Evolutionary conservation across 2,888 invertebrate genomes (phyloP).

Genomic region (Chalcosyrphus nemorum): DNA sequence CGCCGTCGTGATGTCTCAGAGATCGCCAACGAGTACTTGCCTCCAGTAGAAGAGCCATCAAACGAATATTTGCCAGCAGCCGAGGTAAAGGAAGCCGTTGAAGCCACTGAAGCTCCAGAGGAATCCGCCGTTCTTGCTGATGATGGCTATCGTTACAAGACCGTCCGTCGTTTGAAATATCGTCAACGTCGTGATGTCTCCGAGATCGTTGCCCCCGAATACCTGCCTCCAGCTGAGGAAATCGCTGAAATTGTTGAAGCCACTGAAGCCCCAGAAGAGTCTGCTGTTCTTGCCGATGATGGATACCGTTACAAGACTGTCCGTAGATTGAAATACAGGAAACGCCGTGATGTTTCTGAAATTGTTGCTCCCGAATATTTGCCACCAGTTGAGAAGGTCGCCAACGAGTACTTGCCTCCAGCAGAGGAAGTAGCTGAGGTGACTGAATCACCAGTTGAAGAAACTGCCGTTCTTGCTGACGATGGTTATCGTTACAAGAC

Average conservation of each 20-base stretch:
- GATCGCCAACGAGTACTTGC: conserved; percentile 74
- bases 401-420: conserved; percentile 76
- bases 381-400: conserved; percentile 49
- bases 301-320: conserved; percentile 64
- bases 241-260: no score
- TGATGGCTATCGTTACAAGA: conserved; percentile 77
- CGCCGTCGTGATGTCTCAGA: conserved; percentile 9
- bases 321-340: conserved; percentile 76
- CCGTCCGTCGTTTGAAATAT: conserved; percentile 76
- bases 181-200: conserved; percentile 78
- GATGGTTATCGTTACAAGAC: conserved; percentile 69
- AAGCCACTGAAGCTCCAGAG: conserved; percentile 66
- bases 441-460: conserved; percentile 71
- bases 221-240: conserved; percentile 74
- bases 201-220: conserved; percentile 74
- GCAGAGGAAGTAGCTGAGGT: conserved; percentile 55
- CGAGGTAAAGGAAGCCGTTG: conserved; percentile 33
- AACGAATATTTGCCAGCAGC: conserved; percentile 19
- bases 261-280: conserved; percentile 69
- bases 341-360: conserved; percentile 66
- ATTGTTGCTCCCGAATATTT: conserved; percentile 42
- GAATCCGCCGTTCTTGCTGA: conserved; percentile 74
- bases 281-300: conserved; percentile 72
- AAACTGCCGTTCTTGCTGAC: conserved; percentile 42
- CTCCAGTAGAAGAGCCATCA: conserved; percentile 64